Conservation (phyloP, 2,113 vertebrate genomes). For the Odocoileus hemionus region DNA sequence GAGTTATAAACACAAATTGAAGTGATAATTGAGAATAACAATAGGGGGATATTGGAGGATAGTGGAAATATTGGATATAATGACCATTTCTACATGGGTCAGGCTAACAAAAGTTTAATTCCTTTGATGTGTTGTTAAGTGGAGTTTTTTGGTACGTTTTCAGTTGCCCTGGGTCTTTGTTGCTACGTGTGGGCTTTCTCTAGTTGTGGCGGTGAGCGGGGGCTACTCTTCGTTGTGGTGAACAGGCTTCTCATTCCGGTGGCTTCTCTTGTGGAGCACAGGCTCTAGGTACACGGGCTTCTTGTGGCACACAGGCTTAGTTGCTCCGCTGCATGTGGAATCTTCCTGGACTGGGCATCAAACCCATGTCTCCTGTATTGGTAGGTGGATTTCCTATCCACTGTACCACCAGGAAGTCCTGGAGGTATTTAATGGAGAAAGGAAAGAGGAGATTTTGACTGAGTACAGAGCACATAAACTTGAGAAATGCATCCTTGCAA, state of each 20-base stretch:
- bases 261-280: neutral
- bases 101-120: constrained; percentile 17
- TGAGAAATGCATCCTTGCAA: constrained; percentile 7
- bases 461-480: neutral
- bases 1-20: constrained; percentile 35
- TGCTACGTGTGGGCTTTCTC: neutral
- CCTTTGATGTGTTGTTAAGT: constrained; percentile 2
- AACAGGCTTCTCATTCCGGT: neutral
- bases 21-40: constrained; percentile 9
- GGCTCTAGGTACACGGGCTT: neutral
- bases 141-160: neutral
- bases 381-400: neutral
- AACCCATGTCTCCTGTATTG: neutral
- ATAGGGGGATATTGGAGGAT: constrained; percentile 2
- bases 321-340: neutral
- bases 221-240: neutral
- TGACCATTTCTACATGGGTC: neutral
- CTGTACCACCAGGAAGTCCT: neutral
- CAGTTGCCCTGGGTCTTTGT: neutral
- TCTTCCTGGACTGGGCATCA: neutral
- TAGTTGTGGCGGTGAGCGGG: neutral
- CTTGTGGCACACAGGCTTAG: neutral
- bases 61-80: neutral
- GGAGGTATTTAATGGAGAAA: neutral
- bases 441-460: neutral